Percentiles rank a stretch among this genome's conserved stretches.
Evolutionary conservation across 2,888 invertebrate species (phyloP).

Genomic region (Tinea pellionella): DNA sequence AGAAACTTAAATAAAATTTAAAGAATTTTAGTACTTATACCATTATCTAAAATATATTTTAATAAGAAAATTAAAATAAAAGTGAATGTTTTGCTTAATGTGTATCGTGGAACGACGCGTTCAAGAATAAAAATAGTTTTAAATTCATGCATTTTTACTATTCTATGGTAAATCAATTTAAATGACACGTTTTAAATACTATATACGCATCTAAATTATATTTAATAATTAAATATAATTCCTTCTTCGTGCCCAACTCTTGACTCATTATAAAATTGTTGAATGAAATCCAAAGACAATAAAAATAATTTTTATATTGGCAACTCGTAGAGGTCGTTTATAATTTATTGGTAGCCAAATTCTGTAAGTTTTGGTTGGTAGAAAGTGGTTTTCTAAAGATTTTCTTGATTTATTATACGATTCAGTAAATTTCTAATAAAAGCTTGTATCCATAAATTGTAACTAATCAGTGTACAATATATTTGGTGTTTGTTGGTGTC

Average conservation of each 20-base stretch:
- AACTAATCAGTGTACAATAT: neutral
- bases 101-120: slow-evolving; percentile 5
- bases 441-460: neutral
- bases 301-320: neutral
- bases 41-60: neutral
- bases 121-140: neutral
- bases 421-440: slow-evolving; percentile 1
- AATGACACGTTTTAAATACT: too few species aligned
- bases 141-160: too few species aligned
- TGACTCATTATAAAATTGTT: too few species aligned
- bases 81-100: neutral
- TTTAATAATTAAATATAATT: neutral
- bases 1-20: neutral
- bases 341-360: neutral
- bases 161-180: too few species aligned
- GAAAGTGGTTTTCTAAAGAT: slow-evolving; percentile 63
- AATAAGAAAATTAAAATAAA: neutral
- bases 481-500: neutral
- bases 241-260: neutral
- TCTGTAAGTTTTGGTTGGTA: slow-evolving; percentile 17
- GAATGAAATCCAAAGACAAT: neutral
- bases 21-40: neutral
- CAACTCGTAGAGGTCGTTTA: neutral
- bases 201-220: too few species aligned
- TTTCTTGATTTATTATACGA: slow-evolving; percentile 22